Percentiles rank a stretch among this genome's conserved stretches.
phyloP scores from a whole-genome alignment of 2,888 invertebrate genomes.

The Thereva nobilitata region DNA sequence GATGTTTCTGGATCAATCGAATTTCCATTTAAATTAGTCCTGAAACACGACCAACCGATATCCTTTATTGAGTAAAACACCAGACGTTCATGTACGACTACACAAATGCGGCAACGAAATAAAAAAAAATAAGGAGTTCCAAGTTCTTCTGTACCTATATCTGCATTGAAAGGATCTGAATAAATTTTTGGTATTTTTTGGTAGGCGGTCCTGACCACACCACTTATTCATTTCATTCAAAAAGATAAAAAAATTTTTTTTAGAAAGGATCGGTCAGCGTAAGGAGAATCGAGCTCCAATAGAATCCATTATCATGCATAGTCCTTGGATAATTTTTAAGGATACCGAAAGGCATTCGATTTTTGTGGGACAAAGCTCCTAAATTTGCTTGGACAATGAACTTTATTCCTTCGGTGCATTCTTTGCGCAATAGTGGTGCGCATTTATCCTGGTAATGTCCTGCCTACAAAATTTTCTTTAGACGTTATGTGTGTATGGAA shows the following conservation, averaged over 20 bases:
- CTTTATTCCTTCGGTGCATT: constrained; percentile 3
- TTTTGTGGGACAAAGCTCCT: not conserved
- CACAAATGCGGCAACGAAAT: not conserved
- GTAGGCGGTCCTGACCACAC: constrained; percentile 25
- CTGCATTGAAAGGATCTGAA: constrained; percentile 9
- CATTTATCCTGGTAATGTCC: constrained; percentile 24
- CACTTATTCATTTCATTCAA: constrained; percentile 27
- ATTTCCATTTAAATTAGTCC: constrained; percentile 22
- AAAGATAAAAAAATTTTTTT: constrained; percentile 22
- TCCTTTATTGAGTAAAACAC: too few species aligned
- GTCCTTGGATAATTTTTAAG: constrained; percentile 22
- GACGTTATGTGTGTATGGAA: not conserved
- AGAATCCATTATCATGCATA: constrained; percentile 26
- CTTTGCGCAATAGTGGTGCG: constrained; percentile 21
- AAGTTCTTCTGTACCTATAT: too few species aligned
- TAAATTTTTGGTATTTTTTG: not conserved
- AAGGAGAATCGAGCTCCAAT: constrained; percentile 21
- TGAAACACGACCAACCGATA: not conserved
- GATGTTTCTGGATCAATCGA: not conserved
- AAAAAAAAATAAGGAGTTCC: not conserved
- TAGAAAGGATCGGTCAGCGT: constrained; percentile 8
- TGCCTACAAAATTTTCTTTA: constrained; percentile 1
- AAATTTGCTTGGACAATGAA: constrained; percentile 10
- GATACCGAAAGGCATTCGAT: constrained; percentile 1
- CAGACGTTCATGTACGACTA: too few species aligned